Base-by-base conservation (phyloP, 2,797 vertebrate genomes). In the Bradypodion pumilum region DNA sequence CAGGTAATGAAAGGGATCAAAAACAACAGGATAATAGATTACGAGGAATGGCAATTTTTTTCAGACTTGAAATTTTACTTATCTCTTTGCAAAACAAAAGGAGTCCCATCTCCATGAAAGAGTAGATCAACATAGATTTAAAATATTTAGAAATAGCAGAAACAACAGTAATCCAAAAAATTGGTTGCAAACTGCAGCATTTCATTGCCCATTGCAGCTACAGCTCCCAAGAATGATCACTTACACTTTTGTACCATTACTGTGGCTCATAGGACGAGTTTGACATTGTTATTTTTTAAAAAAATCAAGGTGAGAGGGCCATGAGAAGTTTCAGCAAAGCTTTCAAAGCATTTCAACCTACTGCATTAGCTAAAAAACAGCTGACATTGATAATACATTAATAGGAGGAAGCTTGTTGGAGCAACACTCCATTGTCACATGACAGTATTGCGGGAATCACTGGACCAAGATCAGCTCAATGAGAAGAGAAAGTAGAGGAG, bases 321-420 rank as follows among this genome's bases (percentile, higher is more conserved):
- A 69, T 27, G 2, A 32, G 62, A 79, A 77, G 32, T 35, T 40
- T 74, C n/a, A 65, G 29, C 13, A 74, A 82, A 52, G 63, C 65
- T 86, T 82, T 52, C 19, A 27, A 81, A 83, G 56, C 35, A 74
- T 40, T 73, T 63, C 74, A 10, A 37, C 15, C 35, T 5, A 2
- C 44, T 83, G n/a, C 77, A n/a, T 60, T 59, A 62, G 2, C 78
- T 63, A 15, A 23, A 46, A 77, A 15, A 49, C 4, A 21, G 27
- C 40, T 74, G 52, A 80, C 68, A 78, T 70, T 82, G 35, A 85
- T 15, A 81, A 82, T 13, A 15, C 68, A 1, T 73, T 77, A 86
- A 32, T 74, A n/a, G 1, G 62, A 40, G 40, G 37, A 70, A 37
- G 21, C 81, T 84, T 65, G 56, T 13, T 60, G 21, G 35, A 74